Percentiles rank a stretch among this genome's conserved stretches.
phyloP scores from a whole-genome alignment of 2,797 vertebrate species.

The Liasis olivaceus region DNA sequence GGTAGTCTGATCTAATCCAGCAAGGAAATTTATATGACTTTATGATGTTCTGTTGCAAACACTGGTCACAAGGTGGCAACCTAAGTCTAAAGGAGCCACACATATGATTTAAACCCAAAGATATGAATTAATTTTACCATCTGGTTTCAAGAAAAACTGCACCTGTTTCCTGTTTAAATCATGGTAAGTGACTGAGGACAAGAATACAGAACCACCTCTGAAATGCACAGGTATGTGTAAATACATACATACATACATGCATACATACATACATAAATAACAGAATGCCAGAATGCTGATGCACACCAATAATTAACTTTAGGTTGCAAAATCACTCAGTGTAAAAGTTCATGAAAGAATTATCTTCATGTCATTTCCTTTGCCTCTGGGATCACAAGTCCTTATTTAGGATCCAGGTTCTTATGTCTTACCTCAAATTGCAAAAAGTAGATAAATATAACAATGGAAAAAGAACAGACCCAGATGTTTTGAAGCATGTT shows the following conservation, averaged over 20 bases:
- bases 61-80: slow-evolving; percentile 67
- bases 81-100: slow-evolving; percentile 33
- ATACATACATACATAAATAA: not conserved
- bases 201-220: not conserved
- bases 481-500: not conserved
- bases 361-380: not conserved
- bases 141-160: not conserved
- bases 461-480: not conserved
- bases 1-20: not conserved
- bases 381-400: not conserved
- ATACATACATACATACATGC: no score
- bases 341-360: not conserved
- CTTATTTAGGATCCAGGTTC: not conserved
- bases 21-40: not conserved
- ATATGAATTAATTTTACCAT: not conserved
- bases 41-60: slow-evolving; percentile 21
- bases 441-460: not conserved
- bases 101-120: not conserved
- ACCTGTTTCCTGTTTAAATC: not conserved
- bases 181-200: not conserved
- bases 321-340: not conserved
- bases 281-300: not conserved
- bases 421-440: not conserved
- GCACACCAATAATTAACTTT: not conserved
- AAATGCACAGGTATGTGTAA: not conserved